These are phyloP conservation scores for Cirrhinus mrigala DNA, from an alignment of 2,797 vertebrate species.

Conservation along the genomic window DNA sequence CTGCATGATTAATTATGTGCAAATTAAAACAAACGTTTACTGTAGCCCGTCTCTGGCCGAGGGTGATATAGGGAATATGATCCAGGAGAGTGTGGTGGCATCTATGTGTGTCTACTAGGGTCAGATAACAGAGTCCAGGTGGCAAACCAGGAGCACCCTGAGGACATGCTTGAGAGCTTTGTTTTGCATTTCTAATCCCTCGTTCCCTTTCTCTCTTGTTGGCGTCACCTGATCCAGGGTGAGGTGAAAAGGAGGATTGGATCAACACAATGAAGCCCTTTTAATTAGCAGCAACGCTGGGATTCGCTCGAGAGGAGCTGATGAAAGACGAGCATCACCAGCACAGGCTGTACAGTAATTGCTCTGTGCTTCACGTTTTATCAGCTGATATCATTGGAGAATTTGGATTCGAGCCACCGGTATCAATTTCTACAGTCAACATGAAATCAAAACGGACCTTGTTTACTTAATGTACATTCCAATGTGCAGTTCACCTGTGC, in stretches of 20 bases:
- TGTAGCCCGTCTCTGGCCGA: background rate
- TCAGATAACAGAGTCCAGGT: slow-evolving; percentile 79
- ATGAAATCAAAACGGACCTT: slow-evolving; percentile 10
- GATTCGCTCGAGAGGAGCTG: slow-evolving; percentile 65
- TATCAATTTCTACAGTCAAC: slow-evolving; percentile 44
- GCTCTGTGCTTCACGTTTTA: slow-evolving; percentile 56
- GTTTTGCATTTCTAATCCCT: slow-evolving; percentile 59
- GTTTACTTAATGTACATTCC: background rate
- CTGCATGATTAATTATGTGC: slow-evolving; percentile 8
- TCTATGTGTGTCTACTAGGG: slow-evolving; percentile 56
- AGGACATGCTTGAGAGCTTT: slow-evolving; percentile 70
- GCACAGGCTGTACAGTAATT: slow-evolving; percentile 52
- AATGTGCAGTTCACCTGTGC: background rate
- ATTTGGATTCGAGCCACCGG: slow-evolving; percentile 36
- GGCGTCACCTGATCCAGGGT: slow-evolving; percentile 72
- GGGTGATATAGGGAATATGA: slow-evolving; percentile 51
- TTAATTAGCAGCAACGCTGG: slow-evolving; percentile 75
- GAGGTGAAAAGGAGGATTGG: slow-evolving; percentile 63
- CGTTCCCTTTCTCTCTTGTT: slow-evolving; percentile 60
- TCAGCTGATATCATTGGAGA: slow-evolving; percentile 70
- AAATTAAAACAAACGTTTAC: slow-evolving; percentile 22
- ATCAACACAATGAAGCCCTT: slow-evolving; percentile 73
- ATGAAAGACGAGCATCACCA: slow-evolving; percentile 38
- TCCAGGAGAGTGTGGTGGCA: slow-evolving; percentile 55
- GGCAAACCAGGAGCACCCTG: slow-evolving; percentile 68